Evolutionary conservation across 1,140 invertebrate species (phyloP), one percentile per base, ranked within the genome.

Genomic region (Leptinotarsa undecemlineata): DNA sequence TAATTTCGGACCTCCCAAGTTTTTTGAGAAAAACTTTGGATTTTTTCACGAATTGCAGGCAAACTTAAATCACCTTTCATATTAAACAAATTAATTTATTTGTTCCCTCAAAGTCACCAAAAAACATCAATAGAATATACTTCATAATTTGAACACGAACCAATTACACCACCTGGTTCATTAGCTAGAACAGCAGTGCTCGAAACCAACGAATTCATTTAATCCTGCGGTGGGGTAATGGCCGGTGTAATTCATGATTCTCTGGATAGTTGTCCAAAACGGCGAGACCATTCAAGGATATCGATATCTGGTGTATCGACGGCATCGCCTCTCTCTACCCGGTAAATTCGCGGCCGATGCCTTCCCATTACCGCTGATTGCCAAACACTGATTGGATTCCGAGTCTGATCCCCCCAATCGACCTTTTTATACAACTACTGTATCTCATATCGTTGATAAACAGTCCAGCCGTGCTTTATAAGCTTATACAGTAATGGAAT

Each of bases 341-440:
- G 76, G 21, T 73, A 73, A 73, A 77, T 77, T 69, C 73, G 71
- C 75, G 72, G 73, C 73, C 75, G 77, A 77, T 78, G 75, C 77
- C 75, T 79, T 71, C 67, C 78, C 79, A 80, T 82, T 82, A 80
- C 79, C 73, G 78, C 73, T 81, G 80, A 81, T 81, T 82, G 81
- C 81, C 75, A 75, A 77, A 80, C 75, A 78, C 80, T 82, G 81
- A 82, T 82, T 82, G 81, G 81, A 82, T 82, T 82, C 78, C 79
- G 69, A 74, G 74, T 73, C 74, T 77, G 79, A 81, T 81, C 79
- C 76, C 74, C 64, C 68, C 77, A 80, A 78, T 80, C 74, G 74
- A 69, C 74, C 77, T 78, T 76, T 77, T 80, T 80, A 78, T 78
- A 73, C 62, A 48, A 61, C 69, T 66, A 70, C 72, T 76, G 77